These are phyloP conservation scores for Clanis bilineata DNA, from an alignment of 2,888 invertebrate genomes.

Conservation along the genomic window DNA sequence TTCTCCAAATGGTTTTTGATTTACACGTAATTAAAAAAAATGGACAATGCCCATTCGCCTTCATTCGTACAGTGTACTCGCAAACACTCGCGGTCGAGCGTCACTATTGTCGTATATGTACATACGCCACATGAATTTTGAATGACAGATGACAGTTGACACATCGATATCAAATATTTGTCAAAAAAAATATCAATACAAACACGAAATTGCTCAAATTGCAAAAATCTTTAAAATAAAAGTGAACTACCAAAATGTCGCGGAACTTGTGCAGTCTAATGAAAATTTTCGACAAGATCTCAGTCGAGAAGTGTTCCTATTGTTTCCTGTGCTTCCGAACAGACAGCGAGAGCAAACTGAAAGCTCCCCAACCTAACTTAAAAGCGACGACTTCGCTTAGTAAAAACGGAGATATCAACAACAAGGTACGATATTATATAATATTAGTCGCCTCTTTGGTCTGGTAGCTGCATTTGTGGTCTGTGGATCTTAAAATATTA, in stretches of 20 bases:
- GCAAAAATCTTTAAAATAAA: not conserved
- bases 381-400: not conserved
- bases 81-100: no score
- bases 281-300: not conserved
- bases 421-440: not conserved
- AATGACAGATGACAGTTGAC: no score
- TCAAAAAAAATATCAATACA: not conserved
- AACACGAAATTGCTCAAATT: not conserved
- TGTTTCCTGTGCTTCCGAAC: conserved; percentile 8
- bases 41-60: no score
- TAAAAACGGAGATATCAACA: not conserved
- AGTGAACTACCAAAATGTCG: not conserved
- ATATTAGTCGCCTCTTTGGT: no score
- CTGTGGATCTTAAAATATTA: no score
- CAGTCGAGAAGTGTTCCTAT: not conserved
- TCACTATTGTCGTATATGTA: no score
- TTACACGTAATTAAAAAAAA: no score
- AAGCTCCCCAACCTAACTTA: not conserved
- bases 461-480: no score
- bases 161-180: no score
- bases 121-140: no score
- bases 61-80: no score
- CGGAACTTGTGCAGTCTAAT: not conserved
- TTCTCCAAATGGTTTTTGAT: no score
- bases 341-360: not conserved